These are phyloP conservation scores for Anthonomus grandis DNA, from an alignment of 1,140 invertebrate genomes.

Conservation along the genomic window DNA sequence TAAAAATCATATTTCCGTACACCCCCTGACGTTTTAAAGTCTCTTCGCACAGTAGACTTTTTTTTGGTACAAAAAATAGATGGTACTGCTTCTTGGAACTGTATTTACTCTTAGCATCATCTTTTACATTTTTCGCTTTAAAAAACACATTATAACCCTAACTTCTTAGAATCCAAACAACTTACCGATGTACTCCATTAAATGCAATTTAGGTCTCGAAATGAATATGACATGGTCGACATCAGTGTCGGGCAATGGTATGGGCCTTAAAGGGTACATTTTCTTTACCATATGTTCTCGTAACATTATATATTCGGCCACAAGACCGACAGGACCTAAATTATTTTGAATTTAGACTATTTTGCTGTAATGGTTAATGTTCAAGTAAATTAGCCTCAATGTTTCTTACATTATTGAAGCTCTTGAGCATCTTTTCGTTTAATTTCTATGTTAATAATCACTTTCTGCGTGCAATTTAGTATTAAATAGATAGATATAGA, in stretches of 20 bases:
- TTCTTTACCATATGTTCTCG: conserved; percentile 75
- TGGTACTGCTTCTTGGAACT: conserved; percentile 63
- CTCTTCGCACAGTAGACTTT: conserved; percentile 83
- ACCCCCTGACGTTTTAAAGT: conserved; percentile 79
- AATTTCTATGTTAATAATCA: no score
- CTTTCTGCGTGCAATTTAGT: no score
- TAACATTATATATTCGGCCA: conserved; percentile 79
- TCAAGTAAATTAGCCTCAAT: no score
- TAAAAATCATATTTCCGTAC: conserved; percentile 68
- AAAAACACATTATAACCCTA: conserved; percentile 1
- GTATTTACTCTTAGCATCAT: conserved; percentile 50
- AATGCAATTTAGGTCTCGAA: conserved; percentile 70
- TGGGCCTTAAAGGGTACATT: conserved; percentile 72
- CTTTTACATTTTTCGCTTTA: conserved; percentile 71
- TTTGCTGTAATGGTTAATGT: no score
- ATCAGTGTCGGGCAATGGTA: conserved; percentile 63
- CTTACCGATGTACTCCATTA: conserved; percentile 75
- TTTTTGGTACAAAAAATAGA: conserved; percentile 85
- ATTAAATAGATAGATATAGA: no score
- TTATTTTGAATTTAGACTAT: no score
- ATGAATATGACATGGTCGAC: conserved; percentile 89
- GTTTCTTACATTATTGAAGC: no score
- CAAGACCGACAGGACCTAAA: conserved; percentile 69
- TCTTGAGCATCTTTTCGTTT: no score
- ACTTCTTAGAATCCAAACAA: not conserved